Percentiles rank a stretch among this genome's conserved stretches.
Conservation (phyloP, 2,797 vertebrate genomes). For the Pogonophryne albipinna region DNA sequence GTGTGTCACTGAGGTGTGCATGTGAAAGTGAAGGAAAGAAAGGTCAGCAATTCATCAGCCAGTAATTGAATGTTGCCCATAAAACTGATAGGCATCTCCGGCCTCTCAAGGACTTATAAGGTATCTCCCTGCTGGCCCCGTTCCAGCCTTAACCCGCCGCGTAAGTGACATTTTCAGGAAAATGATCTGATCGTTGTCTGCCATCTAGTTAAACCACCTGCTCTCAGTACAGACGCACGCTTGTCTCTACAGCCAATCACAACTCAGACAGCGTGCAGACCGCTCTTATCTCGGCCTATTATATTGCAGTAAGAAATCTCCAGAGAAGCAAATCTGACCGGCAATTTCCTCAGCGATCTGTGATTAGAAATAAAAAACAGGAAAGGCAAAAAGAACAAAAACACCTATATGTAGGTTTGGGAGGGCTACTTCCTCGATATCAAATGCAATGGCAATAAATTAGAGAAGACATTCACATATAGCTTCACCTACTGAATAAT, state of each 20-base stretch:
- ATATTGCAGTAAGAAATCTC: conserved; percentile 55
- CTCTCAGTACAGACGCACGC: conserved; percentile 34
- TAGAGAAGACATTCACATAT: too few relatives aligned
- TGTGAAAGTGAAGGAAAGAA: conserved; percentile 55
- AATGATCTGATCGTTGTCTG: conserved; percentile 63
- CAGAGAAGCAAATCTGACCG: conserved; percentile 26
- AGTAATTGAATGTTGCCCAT: conserved; percentile 78
- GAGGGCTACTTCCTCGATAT: too few relatives aligned
- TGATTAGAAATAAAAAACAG: conserved; percentile 11
- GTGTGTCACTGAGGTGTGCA: conserved; percentile 29
- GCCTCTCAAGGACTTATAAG: conserved; percentile 65
- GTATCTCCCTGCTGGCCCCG: conserved; percentile 44
- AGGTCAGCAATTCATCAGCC: conserved; percentile 71
- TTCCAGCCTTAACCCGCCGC: conserved; percentile 45
- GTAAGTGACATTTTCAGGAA: conserved; percentile 66
- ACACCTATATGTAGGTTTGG: not conserved
- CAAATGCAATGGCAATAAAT: too few relatives aligned
- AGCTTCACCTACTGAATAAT: too few relatives aligned
- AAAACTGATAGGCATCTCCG: conserved; percentile 73
- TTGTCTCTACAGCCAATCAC: conserved; percentile 43
- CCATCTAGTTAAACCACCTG: conserved; percentile 53
- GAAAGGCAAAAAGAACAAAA: conserved; percentile 43
- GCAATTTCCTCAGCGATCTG: conserved; percentile 45
- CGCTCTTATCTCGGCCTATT: conserved; percentile 63
- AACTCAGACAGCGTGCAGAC: conserved; percentile 4